phyloP scores from a whole-genome alignment of 2,113 vertebrate genomes.

The Hypocryptadius cinnamomeus region DNA sequence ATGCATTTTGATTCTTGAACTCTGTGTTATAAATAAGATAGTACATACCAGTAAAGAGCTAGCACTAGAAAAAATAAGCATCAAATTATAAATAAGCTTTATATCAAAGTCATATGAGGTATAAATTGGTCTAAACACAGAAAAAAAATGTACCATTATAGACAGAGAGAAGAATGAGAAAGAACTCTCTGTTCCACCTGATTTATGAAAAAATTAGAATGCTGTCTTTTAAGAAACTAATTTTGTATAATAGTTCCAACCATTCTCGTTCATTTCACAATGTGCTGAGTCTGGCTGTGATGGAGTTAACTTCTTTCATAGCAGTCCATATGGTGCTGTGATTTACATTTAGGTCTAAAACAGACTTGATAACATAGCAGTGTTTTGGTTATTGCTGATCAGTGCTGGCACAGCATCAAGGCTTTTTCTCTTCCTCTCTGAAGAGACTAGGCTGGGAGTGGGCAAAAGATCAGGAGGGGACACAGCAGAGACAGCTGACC shows the following conservation, averaged over 20 bases:
- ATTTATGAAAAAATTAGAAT: not conserved
- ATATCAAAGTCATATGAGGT: not conserved
- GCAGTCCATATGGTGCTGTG: slow-evolving; percentile 23
- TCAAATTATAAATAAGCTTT: not conserved
- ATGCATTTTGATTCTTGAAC: not conserved
- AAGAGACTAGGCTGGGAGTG: not conserved
- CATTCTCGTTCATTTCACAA: not conserved
- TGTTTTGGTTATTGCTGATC: slow-evolving; percentile 6
- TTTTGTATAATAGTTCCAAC: not conserved
- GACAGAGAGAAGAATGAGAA: not conserved
- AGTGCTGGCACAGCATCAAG: not conserved
- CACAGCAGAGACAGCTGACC: not conserved
- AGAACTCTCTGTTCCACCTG: not conserved
- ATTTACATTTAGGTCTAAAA: slow-evolving; percentile 11
- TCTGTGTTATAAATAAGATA: not conserved
- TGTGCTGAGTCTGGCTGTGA: not conserved
- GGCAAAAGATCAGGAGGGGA: not conserved
- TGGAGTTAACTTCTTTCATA: not conserved
- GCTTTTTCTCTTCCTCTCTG: not conserved
- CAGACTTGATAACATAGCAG: not conserved
- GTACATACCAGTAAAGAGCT: not conserved
- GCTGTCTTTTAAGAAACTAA: not conserved
- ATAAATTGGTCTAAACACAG: not conserved
- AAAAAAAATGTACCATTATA: not conserved
- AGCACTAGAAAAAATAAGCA: not conserved